Evolutionary conservation across 2,797 vertebrate genomes (phyloP).

Genomic region (Eutrigla gurnardus): DNA sequence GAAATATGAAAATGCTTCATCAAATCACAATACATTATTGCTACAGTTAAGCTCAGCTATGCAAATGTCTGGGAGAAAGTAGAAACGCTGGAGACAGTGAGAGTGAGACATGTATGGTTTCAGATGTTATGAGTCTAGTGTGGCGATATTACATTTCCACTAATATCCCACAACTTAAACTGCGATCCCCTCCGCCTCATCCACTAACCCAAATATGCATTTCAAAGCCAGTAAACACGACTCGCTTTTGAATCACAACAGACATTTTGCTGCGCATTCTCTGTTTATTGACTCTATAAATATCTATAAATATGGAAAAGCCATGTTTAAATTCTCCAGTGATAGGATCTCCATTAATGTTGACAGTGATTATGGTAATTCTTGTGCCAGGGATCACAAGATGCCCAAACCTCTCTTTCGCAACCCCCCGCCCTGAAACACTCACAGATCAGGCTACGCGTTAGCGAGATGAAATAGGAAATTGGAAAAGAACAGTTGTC

Average conservation of each 20-base stretch:
- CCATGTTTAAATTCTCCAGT: slow-evolving; percentile 79
- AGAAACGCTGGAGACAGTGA: slow-evolving; percentile 79
- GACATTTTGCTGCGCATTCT: slow-evolving; percentile 71
- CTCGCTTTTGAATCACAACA: slow-evolving; percentile 75
- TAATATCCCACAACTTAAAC: slow-evolving; percentile 67
- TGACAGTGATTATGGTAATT: slow-evolving; percentile 81
- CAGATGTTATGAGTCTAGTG: slow-evolving; percentile 80
- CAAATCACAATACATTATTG: no score
- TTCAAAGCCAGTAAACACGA: slow-evolving; percentile 75
- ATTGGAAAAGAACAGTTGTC: slow-evolving; percentile 63
- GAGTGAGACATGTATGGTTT: slow-evolving; percentile 82
- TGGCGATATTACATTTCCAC: slow-evolving; percentile 75
- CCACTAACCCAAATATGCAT: slow-evolving; percentile 79
- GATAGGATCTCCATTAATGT: slow-evolving; percentile 77
- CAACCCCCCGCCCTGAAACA: slow-evolving; percentile 10
- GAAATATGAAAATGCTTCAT: no score
- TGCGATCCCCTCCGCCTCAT: slow-evolving; percentile 60
- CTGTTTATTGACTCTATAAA: slow-evolving; percentile 81
- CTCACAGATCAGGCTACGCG: slow-evolving; percentile 27
- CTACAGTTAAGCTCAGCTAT: slow-evolving; percentile 5
- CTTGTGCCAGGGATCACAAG: slow-evolving; percentile 57
- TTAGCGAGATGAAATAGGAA: slow-evolving; percentile 56
- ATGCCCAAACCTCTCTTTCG: slow-evolving; percentile 37
- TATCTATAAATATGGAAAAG: slow-evolving; percentile 82
- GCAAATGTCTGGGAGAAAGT: slow-evolving; percentile 63